These are phyloP conservation scores for Limnephilus lunatus DNA, from an alignment of 2,888 invertebrate genomes.

Conservation along the genomic window DNA sequence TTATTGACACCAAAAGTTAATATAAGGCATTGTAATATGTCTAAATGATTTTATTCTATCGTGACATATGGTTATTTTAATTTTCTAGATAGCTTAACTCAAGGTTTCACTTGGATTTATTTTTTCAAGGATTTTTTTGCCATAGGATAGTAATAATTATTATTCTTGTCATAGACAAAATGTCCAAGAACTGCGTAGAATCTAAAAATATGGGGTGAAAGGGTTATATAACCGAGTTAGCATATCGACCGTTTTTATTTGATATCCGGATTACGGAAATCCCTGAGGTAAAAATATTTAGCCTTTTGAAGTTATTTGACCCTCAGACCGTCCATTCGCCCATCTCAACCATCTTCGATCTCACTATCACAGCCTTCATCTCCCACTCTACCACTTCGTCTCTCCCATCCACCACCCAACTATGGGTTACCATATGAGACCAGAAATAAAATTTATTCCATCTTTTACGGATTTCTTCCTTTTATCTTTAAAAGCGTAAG, in stretches of 20 bases:
- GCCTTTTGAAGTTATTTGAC: conserved; percentile 19
- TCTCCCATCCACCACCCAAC: background rate
- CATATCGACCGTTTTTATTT: conserved; percentile 26
- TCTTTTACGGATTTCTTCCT: conserved; percentile 3
- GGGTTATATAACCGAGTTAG: conserved; percentile 16
- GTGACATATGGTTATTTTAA: no score
- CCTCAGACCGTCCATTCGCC: conserved; percentile 11
- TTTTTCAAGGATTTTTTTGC: background rate
- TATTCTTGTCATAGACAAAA: background rate
- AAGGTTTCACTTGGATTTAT: no score
- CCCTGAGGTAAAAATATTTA: conserved; percentile 40
- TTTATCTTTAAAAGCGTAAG: background rate
- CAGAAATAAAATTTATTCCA: conserved; percentile 40
- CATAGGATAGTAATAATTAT: background rate
- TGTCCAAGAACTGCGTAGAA: background rate
- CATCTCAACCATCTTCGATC: conserved; percentile 35
- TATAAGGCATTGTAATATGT: no score
- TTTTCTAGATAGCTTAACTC: no score
- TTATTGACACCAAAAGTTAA: no score
- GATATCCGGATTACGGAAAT: conserved; percentile 3
- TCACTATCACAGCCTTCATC: conserved; percentile 3
- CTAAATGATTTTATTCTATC: no score
- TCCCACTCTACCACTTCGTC: background rate
- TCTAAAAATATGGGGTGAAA: background rate
- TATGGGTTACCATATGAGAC: conserved; percentile 37